Conservation (phyloP, 1,140 invertebrate species). For the Acromyrmex echinatior region DNA sequence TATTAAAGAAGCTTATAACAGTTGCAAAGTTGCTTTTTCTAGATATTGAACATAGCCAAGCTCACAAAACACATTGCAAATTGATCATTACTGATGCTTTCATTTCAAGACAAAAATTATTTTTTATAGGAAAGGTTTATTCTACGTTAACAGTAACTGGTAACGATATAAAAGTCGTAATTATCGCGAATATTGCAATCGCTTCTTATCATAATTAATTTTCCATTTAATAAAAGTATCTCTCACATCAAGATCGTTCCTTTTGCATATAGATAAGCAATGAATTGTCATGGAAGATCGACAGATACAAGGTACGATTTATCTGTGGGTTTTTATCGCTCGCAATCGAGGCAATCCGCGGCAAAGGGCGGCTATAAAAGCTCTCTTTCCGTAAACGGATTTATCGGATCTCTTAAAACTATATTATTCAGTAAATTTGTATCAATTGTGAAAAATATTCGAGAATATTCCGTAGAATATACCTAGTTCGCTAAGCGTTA, state of each 20-base stretch:
- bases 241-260: neutral
- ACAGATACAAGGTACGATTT: neutral
- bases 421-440: slow-evolving; percentile 15
- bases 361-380: neutral
- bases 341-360: neutral
- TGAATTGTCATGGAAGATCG: slow-evolving; percentile 18
- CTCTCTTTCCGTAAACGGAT: neutral
- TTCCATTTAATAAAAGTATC: neutral
- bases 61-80: neutral
- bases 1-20: too few species aligned
- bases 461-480: neutral
- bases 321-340: neutral
- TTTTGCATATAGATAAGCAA: slow-evolving; percentile 41
- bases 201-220: slow-evolving; percentile 37
- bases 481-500: neutral
- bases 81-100: slow-evolving; percentile 8
- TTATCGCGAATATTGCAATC: slow-evolving; percentile 18
- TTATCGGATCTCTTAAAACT: slow-evolving; percentile 8
- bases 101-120: neutral
- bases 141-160: neutral
- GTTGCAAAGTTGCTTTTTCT: too few species aligned
- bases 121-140: slow-evolving; percentile 13
- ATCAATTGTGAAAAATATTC: slow-evolving; percentile 4
- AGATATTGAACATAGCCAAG: too few species aligned
- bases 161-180: slow-evolving; percentile 1